Evolutionary conservation across 2,113 vertebrate species (phyloP).

Genomic region (Paracanthobrama guichenoti): DNA sequence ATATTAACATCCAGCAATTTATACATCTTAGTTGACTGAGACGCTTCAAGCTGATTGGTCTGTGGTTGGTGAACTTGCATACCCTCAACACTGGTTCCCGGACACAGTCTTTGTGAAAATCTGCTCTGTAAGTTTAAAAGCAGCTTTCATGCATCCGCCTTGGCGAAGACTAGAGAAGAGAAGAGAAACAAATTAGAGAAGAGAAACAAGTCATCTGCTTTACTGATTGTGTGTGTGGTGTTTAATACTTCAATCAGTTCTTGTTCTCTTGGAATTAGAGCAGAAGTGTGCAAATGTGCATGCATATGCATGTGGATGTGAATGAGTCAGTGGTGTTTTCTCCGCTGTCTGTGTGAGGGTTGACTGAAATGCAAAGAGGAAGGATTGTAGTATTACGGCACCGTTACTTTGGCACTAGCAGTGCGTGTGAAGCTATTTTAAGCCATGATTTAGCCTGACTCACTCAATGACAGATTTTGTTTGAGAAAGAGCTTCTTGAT

Average conservation of each 20-base stretch:
- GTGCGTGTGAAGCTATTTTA: constrained; percentile 32
- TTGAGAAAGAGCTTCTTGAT: background rate
- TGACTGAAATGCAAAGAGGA: background rate
- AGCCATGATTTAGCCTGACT: background rate
- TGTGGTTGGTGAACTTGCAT: background rate
- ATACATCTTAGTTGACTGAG: background rate
- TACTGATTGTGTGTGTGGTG: background rate
- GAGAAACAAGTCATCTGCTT: constrained; percentile 10
- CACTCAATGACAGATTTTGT: background rate
- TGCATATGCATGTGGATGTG: constrained; percentile 1
- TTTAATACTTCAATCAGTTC: background rate
- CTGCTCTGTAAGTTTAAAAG: background rate
- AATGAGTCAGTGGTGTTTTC: constrained; percentile 6
- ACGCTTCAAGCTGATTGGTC: background rate
- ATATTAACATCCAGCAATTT: background rate
- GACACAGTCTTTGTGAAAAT: background rate
- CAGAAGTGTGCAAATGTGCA: background rate
- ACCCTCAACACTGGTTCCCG: background rate
- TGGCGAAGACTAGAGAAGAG: background rate
- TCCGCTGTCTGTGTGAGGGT: constrained; percentile 4
- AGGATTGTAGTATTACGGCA: background rate
- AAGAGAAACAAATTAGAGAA: constrained; percentile 21
- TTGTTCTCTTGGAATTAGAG: background rate
- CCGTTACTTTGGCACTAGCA: background rate
- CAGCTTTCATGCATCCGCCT: background rate